phyloP scores from a whole-genome alignment of 2,888 invertebrate genomes.

The Perithous albicinctus region DNA sequence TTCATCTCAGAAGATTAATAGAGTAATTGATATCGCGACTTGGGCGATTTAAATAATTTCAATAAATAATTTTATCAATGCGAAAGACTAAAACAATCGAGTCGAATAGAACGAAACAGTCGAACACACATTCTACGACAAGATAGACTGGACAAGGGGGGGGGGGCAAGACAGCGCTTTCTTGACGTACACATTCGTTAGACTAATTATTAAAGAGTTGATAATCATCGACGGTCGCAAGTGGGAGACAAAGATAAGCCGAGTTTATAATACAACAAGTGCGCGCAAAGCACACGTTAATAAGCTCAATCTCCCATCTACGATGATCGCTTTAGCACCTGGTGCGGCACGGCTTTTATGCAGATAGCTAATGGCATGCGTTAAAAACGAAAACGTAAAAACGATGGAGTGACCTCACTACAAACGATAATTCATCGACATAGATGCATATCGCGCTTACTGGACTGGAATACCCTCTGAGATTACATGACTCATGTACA shows the following conservation, averaged over 20 bases:
- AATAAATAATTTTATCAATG: constrained; percentile 10
- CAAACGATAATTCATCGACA: constrained; percentile 72
- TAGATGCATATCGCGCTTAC: constrained; percentile 72
- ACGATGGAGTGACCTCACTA: constrained; percentile 78
- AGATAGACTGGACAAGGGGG: constrained; percentile 6
- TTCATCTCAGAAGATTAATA: neutral
- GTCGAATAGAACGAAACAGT: constrained; percentile 20
- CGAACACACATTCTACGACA: constrained; percentile 47
- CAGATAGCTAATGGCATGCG: constrained; percentile 79
- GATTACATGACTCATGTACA: constrained; percentile 14
- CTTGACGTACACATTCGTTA: constrained; percentile 43
- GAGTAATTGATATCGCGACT: neutral
- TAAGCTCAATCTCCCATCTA: constrained; percentile 40
- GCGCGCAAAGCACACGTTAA: neutral
- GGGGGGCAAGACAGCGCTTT: constrained; percentile 31
- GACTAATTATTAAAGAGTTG: constrained; percentile 31
- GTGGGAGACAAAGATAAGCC: constrained; percentile 22
- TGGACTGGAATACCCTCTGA: constrained; percentile 71
- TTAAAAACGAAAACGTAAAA: constrained; percentile 73
- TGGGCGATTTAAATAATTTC: no score
- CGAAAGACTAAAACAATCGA: constrained; percentile 14
- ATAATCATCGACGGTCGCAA: constrained; percentile 34
- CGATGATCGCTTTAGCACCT: constrained; percentile 43
- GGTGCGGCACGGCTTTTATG: constrained; percentile 50
- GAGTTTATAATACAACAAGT: neutral